phyloP scores from a whole-genome alignment of 2,113 vertebrate species.

The Puntigrus tetrazona region DNA sequence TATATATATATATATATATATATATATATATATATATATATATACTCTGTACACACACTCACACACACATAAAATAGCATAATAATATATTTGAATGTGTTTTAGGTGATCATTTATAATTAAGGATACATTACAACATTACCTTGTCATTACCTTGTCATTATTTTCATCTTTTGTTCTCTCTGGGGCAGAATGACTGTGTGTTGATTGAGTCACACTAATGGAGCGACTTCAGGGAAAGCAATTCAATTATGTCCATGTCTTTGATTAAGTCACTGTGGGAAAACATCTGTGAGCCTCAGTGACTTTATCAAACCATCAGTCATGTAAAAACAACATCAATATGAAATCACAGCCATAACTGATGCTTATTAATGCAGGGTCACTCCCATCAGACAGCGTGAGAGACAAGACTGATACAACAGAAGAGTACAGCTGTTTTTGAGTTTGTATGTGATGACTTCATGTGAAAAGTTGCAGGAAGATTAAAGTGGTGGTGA shows the following conservation, averaged over 20 bases:
- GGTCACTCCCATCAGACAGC: neutral
- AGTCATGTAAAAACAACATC: slow-evolving; percentile 11
- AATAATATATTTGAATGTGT: too few species aligned
- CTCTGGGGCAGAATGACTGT: neutral
- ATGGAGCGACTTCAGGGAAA: neutral
- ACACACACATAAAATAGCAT: too few species aligned
- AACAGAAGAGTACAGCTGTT: neutral
- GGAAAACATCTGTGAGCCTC: slow-evolving; percentile 43
- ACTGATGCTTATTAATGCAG: neutral
- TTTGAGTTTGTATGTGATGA: neutral
- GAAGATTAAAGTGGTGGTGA: neutral
- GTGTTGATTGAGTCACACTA: neutral
- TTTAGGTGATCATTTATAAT: too few species aligned
- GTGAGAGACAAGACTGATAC: neutral
- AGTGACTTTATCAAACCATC: slow-evolving; percentile 19
- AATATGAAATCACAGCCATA: neutral
- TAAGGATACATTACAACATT: neutral
- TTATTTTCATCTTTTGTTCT: neutral
- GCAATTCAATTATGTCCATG: neutral
- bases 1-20: too few species aligned
- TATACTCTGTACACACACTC: too few species aligned
- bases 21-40: too few species aligned
- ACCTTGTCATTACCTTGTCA: neutral
- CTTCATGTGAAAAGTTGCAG: neutral
- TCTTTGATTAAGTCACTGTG: slow-evolving; percentile 39